Conservation (phyloP, 2,113 vertebrate species). For the Nothocercus nigrocapillus region DNA sequence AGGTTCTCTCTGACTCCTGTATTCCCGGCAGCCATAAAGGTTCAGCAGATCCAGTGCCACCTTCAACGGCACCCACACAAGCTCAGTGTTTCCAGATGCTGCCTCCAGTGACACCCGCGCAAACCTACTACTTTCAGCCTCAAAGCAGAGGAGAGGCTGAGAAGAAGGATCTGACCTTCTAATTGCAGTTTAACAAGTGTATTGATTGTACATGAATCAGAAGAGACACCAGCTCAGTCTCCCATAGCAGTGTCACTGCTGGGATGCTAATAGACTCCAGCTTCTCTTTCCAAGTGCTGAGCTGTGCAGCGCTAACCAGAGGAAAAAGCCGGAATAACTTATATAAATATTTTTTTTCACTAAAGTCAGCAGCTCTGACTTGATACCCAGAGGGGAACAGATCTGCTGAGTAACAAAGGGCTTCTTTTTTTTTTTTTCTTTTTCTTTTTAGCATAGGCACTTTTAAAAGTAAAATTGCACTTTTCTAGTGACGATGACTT, state of each 20-base stretch:
- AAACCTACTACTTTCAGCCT: background rate
- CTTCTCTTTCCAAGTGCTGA: background rate
- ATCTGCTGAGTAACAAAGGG: background rate
- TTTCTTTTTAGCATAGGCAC: background rate
- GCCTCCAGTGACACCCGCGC: background rate
- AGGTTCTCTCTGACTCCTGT: background rate
- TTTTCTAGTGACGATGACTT: slow-evolving; percentile 13
- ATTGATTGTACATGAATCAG: background rate
- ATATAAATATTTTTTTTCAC: background rate
- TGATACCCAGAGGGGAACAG: background rate
- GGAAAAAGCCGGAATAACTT: background rate
- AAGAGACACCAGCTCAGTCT: background rate
- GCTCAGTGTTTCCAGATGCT: background rate
- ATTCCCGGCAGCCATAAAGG: background rate
- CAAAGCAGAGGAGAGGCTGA: background rate
- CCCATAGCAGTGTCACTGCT: background rate
- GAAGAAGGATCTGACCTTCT: background rate
- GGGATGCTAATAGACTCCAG: background rate
- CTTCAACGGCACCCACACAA: background rate
- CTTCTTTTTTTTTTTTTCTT: background rate
- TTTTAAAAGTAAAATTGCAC: background rate
- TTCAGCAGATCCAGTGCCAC: background rate
- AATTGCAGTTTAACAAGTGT: background rate
- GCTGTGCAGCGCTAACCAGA: background rate
- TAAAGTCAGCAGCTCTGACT: background rate